A percentile compares a stretch with the other conserved stretches of the same genome.
These are phyloP conservation scores for Meganola albula DNA, from an alignment of 2,888 invertebrate genomes.

Conservation along the genomic window DNA sequence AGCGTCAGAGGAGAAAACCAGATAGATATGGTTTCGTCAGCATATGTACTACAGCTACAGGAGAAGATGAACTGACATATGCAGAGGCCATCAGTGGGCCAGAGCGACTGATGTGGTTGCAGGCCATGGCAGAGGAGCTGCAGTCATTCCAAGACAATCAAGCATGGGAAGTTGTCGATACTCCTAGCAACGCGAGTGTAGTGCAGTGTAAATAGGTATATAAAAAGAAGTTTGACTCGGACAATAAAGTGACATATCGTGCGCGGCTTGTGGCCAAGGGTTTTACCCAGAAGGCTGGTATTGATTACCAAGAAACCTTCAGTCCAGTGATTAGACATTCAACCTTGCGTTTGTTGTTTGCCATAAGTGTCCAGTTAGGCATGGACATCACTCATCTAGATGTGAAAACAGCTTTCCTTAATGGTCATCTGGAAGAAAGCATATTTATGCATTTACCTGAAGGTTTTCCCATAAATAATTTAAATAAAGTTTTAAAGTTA, in stretches of 20 bases:
- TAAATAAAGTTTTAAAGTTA: conserved; percentile 2
- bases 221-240: conserved; percentile 1
- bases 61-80: conserved; percentile 1
- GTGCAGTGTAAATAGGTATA: conserved; percentile 10
- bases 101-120: conserved; percentile 7
- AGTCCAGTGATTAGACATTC: conserved; percentile 3
- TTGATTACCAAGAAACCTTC: conserved; percentile 6
- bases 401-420: conserved; percentile 6
- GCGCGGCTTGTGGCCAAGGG: conserved; percentile 3
- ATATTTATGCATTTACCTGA: conserved; percentile 3
- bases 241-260: background rate
- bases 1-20: conserved; percentile 5
- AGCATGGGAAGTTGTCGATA: conserved; percentile 7
- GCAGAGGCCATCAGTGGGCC: conserved; percentile 13
- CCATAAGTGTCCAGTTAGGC: background rate
- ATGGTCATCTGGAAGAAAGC: conserved; percentile 8
- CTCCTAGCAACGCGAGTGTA: conserved; percentile 3
- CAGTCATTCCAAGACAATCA: conserved; percentile 7
- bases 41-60: conserved; percentile 2
- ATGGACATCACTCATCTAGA: conserved; percentile 5
- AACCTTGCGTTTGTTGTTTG: conserved; percentile 3
- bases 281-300: conserved; percentile 3
- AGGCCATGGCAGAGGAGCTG: conserved; percentile 5
- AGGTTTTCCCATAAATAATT: conserved; percentile 1
- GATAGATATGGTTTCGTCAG: conserved; percentile 9